Percentiles rank a stretch among this genome's conserved stretches.
Conservation (phyloP, 2,797 vertebrate species). For the Periophthalmus magnuspinnatus region DNA sequence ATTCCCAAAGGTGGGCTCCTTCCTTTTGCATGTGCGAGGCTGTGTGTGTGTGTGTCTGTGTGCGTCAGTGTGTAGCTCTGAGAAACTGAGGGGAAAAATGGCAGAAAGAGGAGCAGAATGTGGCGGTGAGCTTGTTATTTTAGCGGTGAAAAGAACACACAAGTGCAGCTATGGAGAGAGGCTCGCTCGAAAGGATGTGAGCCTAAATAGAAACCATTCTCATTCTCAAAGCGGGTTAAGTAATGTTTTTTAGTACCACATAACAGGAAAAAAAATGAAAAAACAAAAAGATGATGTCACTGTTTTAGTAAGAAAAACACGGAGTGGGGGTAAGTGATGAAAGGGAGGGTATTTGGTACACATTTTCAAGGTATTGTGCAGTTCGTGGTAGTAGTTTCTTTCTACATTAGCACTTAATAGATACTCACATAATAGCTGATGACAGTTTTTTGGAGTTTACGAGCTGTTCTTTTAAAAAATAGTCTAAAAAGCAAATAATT, state of each 20-base stretch:
- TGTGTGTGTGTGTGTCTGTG: neutral
- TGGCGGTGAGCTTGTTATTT: slow-evolving; percentile 47
- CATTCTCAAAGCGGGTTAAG: slow-evolving; percentile 9
- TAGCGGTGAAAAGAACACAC: slow-evolving; percentile 28
- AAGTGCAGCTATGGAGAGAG: neutral
- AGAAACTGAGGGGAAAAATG: slow-evolving; percentile 32
- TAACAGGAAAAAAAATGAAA: neutral
- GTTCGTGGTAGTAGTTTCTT: no score
- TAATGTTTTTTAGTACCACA: neutral
- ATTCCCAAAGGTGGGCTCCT: slow-evolving; percentile 37
- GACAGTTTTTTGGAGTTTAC: no score
- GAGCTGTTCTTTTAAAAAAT: no score
- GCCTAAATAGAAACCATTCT: slow-evolving; percentile 20
- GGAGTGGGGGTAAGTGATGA: neutral
- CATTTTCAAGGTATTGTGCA: neutral
- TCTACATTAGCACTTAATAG: no score
- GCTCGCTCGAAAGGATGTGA: slow-evolving; percentile 26
- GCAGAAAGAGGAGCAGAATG: slow-evolving; percentile 28
- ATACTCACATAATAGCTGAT: no score
- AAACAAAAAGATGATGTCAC: no score
- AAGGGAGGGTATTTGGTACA: no score
- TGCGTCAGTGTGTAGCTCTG: slow-evolving; percentile 12
- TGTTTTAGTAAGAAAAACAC: neutral
- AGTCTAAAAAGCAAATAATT: no score
- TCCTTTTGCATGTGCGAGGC: slow-evolving; percentile 9